Base-by-base conservation (phyloP, 2,113 vertebrate genomes). In the Phylloscopus trochiloides region DNA sequence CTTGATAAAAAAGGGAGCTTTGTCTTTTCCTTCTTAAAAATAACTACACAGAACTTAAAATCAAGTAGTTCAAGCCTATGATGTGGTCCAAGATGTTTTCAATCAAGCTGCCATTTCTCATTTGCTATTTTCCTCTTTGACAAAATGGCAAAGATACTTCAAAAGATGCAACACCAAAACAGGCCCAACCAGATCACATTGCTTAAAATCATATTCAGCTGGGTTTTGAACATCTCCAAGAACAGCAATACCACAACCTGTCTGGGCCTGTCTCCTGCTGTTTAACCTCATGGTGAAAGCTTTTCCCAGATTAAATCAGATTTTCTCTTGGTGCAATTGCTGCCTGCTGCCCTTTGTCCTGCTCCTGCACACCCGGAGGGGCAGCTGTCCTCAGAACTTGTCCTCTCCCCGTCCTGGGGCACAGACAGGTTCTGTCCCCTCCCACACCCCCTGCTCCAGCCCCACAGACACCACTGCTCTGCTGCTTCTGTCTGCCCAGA, bases 211-310 rank as follows among this genome's bases (percentile, higher is more conserved):
- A 43, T 2, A n/a, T 7, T 17, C 48, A 50, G 12, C 2, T 67
- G 67, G 19, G 29, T 40, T 67, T n/a, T 67, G 38, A 67, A 47
- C 43, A 54, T 24, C 62, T 36, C 51, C 48, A 80, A 42, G 76
- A 66, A 63, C 25, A 58, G 32, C 0, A 0, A 65, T 17, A 31
- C 75, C 57, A 78, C 7, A 50, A 3, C 34, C 14, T 12, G 7
- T 9, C 42, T 43, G 50, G 36, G 55, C 31, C 36, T 1, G 3
- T 55, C 22, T 63, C 29, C 59, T 38, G 10, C 16, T 17, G 13
- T 36, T 51, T 24, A n/a, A 12, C 11, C 29, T 28, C 17, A 17
- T 0, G 12, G 16, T 50, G 58, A 66, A 79, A 51, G 28, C 36
- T 28, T 4, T 71, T 43, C 32, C 62, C 42, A 29, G 28, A 42